Percentiles rank a stretch among this genome's conserved stretches.
Conservation (phyloP, 2,888 invertebrate species). For the Scotopteryx bipunctaria region DNA sequence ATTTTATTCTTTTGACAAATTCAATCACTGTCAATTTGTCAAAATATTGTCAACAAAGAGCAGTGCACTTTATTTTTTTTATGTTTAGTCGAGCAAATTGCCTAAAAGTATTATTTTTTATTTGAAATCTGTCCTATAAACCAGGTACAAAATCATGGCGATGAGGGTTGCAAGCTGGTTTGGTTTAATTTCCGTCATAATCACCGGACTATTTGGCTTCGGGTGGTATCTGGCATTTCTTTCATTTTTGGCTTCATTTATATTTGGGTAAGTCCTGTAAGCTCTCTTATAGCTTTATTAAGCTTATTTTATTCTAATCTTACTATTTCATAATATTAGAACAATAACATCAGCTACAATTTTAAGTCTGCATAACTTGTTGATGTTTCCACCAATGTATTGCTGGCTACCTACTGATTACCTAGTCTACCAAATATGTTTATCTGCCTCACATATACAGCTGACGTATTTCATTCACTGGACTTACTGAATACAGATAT, state of each 20-base stretch:
- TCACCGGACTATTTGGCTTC: slow-evolving; percentile 70
- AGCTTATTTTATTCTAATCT: no score
- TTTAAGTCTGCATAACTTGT: no score
- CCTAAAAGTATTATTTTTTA: neutral
- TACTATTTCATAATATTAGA: no score
- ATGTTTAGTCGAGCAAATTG: neutral
- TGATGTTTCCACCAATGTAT: no score
- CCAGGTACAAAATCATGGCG: slow-evolving; percentile 47
- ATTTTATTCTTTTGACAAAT: no score
- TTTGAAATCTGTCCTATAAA: neutral
- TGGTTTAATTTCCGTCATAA: slow-evolving; percentile 67
- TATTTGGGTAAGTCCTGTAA: slow-evolving; percentile 65
- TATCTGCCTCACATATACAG: neutral
- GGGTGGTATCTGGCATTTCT: slow-evolving; percentile 67
- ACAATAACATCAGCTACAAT: neutral
- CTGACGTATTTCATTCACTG: neutral
- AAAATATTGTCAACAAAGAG: slow-evolving; percentile 23
- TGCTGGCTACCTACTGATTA: no score
- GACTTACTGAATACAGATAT: neutral
- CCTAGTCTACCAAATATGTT: neutral
- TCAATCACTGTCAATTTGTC: neutral
- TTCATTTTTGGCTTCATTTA: slow-evolving; percentile 67
- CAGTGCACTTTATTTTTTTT: slow-evolving; percentile 5
- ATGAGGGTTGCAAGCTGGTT: slow-evolving; percentile 66
- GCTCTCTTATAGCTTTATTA: neutral